These are phyloP conservation scores for Cottus gobio DNA, from an alignment of 2,113 vertebrate species.

Conservation along the genomic window DNA sequence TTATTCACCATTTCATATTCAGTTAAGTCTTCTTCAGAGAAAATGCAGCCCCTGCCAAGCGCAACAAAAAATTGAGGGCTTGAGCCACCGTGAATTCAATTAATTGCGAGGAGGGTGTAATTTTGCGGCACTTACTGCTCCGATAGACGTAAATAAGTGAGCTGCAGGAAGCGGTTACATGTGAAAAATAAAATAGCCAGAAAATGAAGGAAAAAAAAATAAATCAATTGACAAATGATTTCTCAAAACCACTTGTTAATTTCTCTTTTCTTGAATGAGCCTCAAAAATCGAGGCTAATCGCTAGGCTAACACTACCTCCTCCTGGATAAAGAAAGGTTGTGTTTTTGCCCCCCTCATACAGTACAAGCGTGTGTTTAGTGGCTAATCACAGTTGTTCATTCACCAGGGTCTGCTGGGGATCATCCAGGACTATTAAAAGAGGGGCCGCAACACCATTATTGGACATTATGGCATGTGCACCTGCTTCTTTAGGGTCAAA, in stretches of 20 bases:
- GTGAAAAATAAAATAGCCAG: slow-evolving; percentile 34
- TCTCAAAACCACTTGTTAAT: slow-evolving; percentile 45
- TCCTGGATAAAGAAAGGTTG: slow-evolving; percentile 11
- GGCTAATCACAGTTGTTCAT: slow-evolving; percentile 52
- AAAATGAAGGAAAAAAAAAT: slow-evolving; percentile 35
- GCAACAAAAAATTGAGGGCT: slow-evolving; percentile 48
- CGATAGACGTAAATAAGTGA: slow-evolving; percentile 61
- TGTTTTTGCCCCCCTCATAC: background rate
- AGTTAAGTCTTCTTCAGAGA: slow-evolving; percentile 36
- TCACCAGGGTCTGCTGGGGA: slow-evolving; percentile 44
- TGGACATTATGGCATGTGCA: slow-evolving; percentile 48
- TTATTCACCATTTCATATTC: slow-evolving; percentile 45
- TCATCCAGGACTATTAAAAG: slow-evolving; percentile 57
- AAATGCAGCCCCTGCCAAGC: slow-evolving; percentile 25
- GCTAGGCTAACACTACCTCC: slow-evolving; percentile 32
- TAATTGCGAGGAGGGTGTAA: slow-evolving; percentile 63
- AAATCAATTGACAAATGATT: slow-evolving; percentile 65
- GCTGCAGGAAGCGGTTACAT: slow-evolving; percentile 49
- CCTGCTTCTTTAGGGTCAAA: slow-evolving; percentile 48
- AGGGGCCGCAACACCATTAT: slow-evolving; percentile 49
- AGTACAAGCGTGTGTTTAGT: slow-evolving; percentile 27
- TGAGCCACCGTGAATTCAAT: slow-evolving; percentile 62
- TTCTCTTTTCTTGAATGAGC: slow-evolving; percentile 36
- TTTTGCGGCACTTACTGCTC: slow-evolving; percentile 60
- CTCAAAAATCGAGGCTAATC: slow-evolving; percentile 46